Percentiles rank a stretch among this genome's conserved stretches.
Evolutionary conservation across 2,797 vertebrate genomes (phyloP).

Genomic region (Carduelis carduelis): DNA sequence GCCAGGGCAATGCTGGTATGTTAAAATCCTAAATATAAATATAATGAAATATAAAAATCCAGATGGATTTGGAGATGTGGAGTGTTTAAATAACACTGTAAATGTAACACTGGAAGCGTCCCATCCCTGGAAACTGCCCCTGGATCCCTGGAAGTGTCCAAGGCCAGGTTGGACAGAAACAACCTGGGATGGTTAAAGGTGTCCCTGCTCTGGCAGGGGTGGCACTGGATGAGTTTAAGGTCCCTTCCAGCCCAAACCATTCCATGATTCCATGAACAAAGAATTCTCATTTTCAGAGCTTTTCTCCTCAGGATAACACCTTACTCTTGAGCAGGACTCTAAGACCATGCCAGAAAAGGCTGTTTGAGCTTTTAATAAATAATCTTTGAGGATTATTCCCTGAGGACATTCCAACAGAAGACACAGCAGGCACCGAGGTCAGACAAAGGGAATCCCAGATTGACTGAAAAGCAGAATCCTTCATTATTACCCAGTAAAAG

Average conservation of each 20-base stretch:
- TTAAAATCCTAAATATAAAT: neutral
- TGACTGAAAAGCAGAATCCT: slow-evolving; percentile 48
- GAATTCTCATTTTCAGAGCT: neutral
- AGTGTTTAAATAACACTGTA: neutral
- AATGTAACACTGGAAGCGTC: neutral
- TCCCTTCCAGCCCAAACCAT: neutral
- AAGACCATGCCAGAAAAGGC: neutral
- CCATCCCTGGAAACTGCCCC: neutral
- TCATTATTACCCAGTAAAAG: neutral
- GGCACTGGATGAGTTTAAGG: neutral
- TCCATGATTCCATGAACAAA: accelerated
- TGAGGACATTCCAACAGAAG: neutral
- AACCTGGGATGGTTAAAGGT: accelerated
- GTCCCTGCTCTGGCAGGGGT: neutral
- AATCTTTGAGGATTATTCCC: neutral
- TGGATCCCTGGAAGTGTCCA: neutral
- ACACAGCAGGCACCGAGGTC: neutral
- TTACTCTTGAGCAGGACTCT: neutral
- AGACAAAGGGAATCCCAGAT: neutral
- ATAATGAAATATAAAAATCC: neutral
- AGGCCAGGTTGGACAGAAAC: neutral
- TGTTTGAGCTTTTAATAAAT: neutral
- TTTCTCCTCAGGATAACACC: neutral
- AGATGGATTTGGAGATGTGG: neutral
- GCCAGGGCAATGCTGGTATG: accelerated